These are phyloP conservation scores for Spheniscus mendiculus DNA, from an alignment of 2,113 vertebrate genomes.

Conservation along the genomic window DNA sequence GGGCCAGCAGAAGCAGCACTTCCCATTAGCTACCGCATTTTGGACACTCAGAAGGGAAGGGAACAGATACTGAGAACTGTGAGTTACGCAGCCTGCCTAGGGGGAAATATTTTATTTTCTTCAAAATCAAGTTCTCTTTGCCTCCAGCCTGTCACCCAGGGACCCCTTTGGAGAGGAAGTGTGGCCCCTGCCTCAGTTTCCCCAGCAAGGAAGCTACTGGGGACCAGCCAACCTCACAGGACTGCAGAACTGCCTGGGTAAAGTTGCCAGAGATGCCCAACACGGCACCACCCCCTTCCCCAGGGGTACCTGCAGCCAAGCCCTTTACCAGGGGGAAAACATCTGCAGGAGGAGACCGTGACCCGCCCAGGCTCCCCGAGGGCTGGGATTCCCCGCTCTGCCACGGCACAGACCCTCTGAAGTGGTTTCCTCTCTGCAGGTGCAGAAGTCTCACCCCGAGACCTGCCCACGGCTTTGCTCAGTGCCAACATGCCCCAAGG, in stretches of 20 bases:
- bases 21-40: background rate
- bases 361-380: background rate
- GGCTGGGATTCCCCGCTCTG: background rate
- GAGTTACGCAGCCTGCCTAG: background rate
- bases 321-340: background rate
- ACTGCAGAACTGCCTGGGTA: background rate
- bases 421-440: background rate
- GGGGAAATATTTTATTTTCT: background rate
- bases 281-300: background rate
- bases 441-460: background rate
- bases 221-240: background rate
- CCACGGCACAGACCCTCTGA: rapidly evolving
- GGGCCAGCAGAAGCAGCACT: background rate
- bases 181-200: background rate
- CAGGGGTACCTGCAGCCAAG: background rate
- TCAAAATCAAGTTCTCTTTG: background rate
- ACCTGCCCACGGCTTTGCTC: background rate
- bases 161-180: background rate
- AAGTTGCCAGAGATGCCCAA: background rate
- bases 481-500: background rate
- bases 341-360: background rate
- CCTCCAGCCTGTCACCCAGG: background rate
- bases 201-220: background rate
- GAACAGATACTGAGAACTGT: background rate
- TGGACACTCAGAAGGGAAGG: background rate